Conservation (phyloP, 2,888 invertebrate species). For the Spicauda simplicius region DNA sequence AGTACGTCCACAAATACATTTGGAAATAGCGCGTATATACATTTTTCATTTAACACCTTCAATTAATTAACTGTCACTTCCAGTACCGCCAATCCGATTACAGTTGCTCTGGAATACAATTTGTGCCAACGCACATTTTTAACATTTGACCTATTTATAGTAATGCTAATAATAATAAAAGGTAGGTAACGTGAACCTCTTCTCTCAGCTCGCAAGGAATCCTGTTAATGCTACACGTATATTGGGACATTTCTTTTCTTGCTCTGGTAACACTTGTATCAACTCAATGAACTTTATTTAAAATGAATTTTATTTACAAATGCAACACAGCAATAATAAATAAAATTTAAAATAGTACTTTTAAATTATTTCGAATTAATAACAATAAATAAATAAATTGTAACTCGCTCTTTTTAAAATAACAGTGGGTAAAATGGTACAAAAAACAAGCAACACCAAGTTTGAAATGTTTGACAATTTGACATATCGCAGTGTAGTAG, state of each 20-base stretch:
- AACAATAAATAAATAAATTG: not conserved
- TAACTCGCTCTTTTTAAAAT: not conserved
- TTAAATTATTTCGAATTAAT: not conserved
- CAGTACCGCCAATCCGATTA: slow-evolving; percentile 64
- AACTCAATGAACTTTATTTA: not conserved
- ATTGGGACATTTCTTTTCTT: slow-evolving; percentile 49
- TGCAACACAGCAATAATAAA: not conserved
- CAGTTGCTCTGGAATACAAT: slow-evolving; percentile 63
- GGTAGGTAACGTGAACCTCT: slow-evolving; percentile 80
- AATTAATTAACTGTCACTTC: slow-evolving; percentile 30
- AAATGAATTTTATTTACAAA: not conserved
- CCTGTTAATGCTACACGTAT: slow-evolving; percentile 45
- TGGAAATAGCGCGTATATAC: not conserved
- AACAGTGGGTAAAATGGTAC: not conserved
- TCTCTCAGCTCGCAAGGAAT: slow-evolving; percentile 62
- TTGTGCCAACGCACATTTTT: slow-evolving; percentile 76
- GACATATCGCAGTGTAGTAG: slow-evolving; percentile 75
- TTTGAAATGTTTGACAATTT: slow-evolving; percentile 56
- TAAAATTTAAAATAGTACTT: not conserved
- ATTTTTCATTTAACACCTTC: slow-evolving; percentile 3
- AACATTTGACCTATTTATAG: slow-evolving; percentile 83
- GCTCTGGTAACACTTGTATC: slow-evolving; percentile 53
- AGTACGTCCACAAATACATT: not conserved
- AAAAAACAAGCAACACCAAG: slow-evolving; percentile 59
- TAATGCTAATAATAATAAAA: slow-evolving; percentile 80